A percentile compares a stretch with the other conserved stretches of the same genome.
Evolutionary conservation across 2,888 invertebrate genomes (phyloP).

Genomic region (Drosophila rubida): DNA sequence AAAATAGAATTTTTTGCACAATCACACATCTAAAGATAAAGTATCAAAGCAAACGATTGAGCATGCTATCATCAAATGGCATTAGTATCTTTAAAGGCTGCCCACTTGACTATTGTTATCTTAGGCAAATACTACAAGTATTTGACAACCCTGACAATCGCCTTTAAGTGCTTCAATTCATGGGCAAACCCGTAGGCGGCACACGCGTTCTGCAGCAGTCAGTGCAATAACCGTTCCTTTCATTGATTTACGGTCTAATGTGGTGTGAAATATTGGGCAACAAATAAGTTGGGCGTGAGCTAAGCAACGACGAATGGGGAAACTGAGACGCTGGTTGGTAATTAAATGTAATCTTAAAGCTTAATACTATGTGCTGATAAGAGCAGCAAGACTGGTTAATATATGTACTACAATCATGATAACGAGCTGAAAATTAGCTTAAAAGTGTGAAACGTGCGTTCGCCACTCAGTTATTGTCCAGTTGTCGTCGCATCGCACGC

Average conservation of each 20-base stretch:
- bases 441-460: slow-evolving; percentile 40
- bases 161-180: slow-evolving; percentile 1
- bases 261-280: slow-evolving; percentile 22
- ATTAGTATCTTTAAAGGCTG: slow-evolving; percentile 11
- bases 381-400: neutral
- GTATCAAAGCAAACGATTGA: neutral
- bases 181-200: neutral
- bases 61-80: slow-evolving; percentile 14
- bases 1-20: neutral
- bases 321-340: slow-evolving; percentile 8
- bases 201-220: slow-evolving; percentile 2
- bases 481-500: slow-evolving; percentile 44
- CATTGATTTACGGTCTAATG: slow-evolving; percentile 32
- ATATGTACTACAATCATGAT: slow-evolving; percentile 13
- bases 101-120: slow-evolving; percentile 27
- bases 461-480: slow-evolving; percentile 55
- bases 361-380: slow-evolving; percentile 39
- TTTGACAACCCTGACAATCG: slow-evolving; percentile 23
- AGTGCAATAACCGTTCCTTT: slow-evolving; percentile 13
- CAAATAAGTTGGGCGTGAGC: slow-evolving; percentile 10
- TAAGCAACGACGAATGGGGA: neutral
- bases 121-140: neutral
- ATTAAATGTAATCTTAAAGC: slow-evolving; percentile 63
- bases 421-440: slow-evolving; percentile 34
- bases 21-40: neutral